Percentiles rank a stretch among this genome's conserved stretches.
Evolutionary conservation across 1,140 invertebrate genomes (phyloP).

Genomic region (Melipona quadrifasciata): DNA sequence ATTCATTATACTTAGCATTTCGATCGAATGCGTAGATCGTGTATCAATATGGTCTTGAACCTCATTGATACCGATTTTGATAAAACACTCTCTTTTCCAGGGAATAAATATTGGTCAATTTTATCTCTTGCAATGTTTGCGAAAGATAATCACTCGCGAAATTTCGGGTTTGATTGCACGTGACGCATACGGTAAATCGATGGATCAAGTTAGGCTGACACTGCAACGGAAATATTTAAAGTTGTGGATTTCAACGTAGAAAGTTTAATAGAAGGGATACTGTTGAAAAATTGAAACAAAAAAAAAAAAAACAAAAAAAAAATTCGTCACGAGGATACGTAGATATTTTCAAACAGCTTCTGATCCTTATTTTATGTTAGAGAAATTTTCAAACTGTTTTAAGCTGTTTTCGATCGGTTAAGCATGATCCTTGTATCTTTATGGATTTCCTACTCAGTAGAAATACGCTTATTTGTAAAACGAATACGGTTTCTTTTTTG

Average conservation of each 20-base stretch:
- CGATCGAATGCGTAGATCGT: neutral
- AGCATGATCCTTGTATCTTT: neutral
- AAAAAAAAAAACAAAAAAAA: neutral
- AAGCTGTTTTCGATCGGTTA: neutral
- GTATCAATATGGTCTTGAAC: neutral
- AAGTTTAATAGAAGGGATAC: neutral
- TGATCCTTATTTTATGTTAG: conserved; percentile 19
- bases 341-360: conserved; percentile 6
- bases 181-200: neutral
- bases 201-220: neutral
- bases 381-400: conserved; percentile 30
- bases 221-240: conserved; percentile 26
- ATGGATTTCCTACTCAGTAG: neutral
- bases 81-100: neutral
- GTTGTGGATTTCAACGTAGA: neutral
- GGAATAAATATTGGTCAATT: neutral
- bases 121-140: neutral
- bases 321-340: conserved; percentile 24
- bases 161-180: neutral
- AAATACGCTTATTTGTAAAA: neutral
- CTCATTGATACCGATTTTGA: neutral
- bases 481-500: neutral
- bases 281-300: conserved; percentile 23
- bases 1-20: conserved; percentile 10
- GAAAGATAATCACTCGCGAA: neutral